Evolutionary conservation across 2,888 invertebrate species (phyloP).

Genomic region (Gryllus longicercus): DNA sequence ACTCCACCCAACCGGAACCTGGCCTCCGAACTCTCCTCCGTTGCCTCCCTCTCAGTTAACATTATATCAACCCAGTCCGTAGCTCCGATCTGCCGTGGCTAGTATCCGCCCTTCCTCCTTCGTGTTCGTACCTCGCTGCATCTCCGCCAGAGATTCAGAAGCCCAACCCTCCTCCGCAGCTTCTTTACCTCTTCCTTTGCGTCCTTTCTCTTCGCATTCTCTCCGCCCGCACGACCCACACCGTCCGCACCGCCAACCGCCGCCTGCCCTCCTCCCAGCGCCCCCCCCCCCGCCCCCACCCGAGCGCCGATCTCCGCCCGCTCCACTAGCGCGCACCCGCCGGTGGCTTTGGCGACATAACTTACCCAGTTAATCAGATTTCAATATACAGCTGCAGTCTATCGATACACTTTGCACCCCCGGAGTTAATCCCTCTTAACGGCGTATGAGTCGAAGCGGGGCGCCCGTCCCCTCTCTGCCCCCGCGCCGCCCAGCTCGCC

Average conservation of each 20-base stretch:
- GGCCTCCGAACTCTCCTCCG: too few species aligned
- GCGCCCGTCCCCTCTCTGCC: background rate
- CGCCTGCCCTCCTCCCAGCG: background rate
- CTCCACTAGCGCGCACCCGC: background rate
- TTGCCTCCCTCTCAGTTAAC: too few species aligned
- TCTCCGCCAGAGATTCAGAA: too few species aligned
- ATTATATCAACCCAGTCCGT: too few species aligned
- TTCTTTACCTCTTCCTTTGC: background rate
- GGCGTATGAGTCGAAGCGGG: constrained; percentile 6
- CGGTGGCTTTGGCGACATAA: constrained; percentile 9
- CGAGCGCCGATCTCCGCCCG: background rate
- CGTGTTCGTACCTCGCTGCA: too few species aligned
- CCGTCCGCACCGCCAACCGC: background rate
- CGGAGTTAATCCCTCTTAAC: constrained; percentile 17
- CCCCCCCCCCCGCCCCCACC: background rate
- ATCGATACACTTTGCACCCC: constrained; percentile 7
- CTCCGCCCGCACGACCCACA: background rate
- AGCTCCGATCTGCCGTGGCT: too few species aligned
- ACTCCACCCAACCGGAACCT: too few species aligned
- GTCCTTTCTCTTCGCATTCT: background rate
- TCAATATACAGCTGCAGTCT: constrained; percentile 10
- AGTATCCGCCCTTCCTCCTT: too few species aligned
- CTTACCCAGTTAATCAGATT: constrained; percentile 10
- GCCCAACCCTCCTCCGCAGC: background rate
- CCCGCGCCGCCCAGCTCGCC: background rate